Base-by-base conservation (phyloP, 2,113 vertebrate species). In the Toxotes chatareus region DNA sequence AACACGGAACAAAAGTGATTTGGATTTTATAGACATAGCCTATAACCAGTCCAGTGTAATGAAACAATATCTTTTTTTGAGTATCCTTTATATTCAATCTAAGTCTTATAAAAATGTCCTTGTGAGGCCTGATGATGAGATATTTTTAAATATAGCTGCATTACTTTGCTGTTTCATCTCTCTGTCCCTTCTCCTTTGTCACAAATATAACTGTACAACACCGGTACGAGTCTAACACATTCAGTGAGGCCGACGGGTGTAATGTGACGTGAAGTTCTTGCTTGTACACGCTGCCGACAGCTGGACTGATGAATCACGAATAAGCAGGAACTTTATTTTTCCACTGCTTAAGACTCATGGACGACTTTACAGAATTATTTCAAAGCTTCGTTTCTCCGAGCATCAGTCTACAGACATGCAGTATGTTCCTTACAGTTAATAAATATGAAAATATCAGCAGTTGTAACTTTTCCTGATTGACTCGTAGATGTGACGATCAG, bases 121-220 rank as follows among this genome's bases (percentile, higher is more conserved):
- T 57, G 49, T 31, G 49, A 17, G 53, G 19, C 21, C 12, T 47
- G 63, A 72, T 46, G 42, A 55, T 27, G 27, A 38, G 27, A 40
- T 21, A 12, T 44, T 79, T 57, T 69, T 60, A 44, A 59, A 62
- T 49, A 78, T 68, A 63, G 78, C 56, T 60, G 31, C 4, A 36
- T 76, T 14, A 16, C 3, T 34, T 42, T 32, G n/a, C 42, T 64
- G 34, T 64, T 57, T 69, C 49, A 69, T 59, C 4, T 17, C 42
- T 70, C n/a, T 79, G 17, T 46, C 16, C n/a, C 13, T 40, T 70
- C 14, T 34, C 13, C 44, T 69, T 14, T 42, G 17, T 69, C 32
- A 67, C 5, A 57, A 27, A 21, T 31, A n/a, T 34, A 40, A 71
- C 40, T 49, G 19, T 38, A 40, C 5, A 62, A 55, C 38, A 38